Conservation (phyloP, 2,888 invertebrate genomes). For the Caenorhabditis parvicauda region DNA sequence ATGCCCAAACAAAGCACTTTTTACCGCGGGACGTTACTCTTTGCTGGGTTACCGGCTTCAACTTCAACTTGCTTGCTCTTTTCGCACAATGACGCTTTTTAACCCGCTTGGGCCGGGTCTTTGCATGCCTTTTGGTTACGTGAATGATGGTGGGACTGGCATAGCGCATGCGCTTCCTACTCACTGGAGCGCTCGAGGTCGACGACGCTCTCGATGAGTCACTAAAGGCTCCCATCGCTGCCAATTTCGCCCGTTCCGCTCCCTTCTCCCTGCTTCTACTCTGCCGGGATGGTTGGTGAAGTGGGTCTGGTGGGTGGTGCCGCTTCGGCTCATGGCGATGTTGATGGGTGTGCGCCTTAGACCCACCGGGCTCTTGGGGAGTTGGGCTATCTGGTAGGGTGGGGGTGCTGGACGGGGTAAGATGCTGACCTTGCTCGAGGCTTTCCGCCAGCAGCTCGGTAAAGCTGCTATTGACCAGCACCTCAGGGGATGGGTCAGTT, state of each 20-base stretch:
- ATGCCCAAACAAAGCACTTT: neutral
- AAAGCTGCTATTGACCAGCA: no score
- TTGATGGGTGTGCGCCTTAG: no score
- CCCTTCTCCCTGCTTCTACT: neutral
- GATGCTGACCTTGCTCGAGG: neutral
- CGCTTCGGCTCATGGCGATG: no score
- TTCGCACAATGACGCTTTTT: neutral
- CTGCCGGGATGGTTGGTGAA: neutral
- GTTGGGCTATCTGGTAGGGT: neutral
- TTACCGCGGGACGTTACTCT: neutral
- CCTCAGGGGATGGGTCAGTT: neutral
- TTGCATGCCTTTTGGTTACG: neutral
- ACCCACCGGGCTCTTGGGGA: no score
- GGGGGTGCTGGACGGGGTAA: neutral
- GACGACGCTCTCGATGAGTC: neutral
- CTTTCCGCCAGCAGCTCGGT: no score
- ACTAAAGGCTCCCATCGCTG: no score
- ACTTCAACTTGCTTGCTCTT: neutral
- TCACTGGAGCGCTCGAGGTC: neutral
- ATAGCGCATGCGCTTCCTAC: slow-evolving; percentile 5
- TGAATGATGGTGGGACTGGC: neutral
- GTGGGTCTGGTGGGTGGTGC: slow-evolving; percentile 8
- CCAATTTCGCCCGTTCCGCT: neutral
- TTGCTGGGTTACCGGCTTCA: neutral
- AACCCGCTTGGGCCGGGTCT: neutral